phyloP scores from a whole-genome alignment of 2,888 invertebrate genomes.

The Melinaea marsaeus region DNA sequence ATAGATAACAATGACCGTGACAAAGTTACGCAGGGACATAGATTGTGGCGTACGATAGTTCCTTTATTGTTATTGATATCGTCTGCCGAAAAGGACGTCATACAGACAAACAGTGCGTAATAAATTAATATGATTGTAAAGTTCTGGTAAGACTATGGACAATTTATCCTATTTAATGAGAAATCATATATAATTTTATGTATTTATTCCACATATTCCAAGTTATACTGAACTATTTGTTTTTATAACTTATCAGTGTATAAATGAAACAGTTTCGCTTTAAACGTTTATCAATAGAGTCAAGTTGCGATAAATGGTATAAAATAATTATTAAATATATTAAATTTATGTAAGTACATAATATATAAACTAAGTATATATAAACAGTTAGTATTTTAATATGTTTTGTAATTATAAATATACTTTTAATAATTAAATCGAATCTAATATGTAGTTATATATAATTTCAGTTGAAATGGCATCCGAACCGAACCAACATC shows the following conservation, averaged over 20 bases:
- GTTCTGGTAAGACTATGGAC: too few species aligned
- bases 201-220: background rate
- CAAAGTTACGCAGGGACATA: slow-evolving; percentile 23
- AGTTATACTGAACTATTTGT: background rate
- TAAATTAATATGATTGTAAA: too few species aligned
- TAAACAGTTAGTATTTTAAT: too few species aligned
- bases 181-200: background rate
- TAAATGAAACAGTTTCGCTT: slow-evolving; percentile 6
- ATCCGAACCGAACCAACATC: background rate
- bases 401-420: too few species aligned
- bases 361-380: too few species aligned
- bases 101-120: too few species aligned
- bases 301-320: slow-evolving; percentile 6
- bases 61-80: too few species aligned
- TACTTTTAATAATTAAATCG: background rate
- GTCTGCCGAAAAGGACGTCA: too few species aligned
- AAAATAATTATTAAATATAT: background rate
- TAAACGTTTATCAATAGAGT: slow-evolving; percentile 8
- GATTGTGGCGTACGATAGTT: slow-evolving; percentile 11
- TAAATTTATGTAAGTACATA: background rate
- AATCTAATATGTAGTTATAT: background rate
- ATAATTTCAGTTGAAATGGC: background rate
- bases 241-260: slow-evolving; percentile 7
- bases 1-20: slow-evolving; percentile 26
- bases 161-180: too few species aligned